These are phyloP conservation scores for Halcyon smyrnensis DNA, from an alignment of 2,797 vertebrate species.

Conservation along the genomic window DNA sequence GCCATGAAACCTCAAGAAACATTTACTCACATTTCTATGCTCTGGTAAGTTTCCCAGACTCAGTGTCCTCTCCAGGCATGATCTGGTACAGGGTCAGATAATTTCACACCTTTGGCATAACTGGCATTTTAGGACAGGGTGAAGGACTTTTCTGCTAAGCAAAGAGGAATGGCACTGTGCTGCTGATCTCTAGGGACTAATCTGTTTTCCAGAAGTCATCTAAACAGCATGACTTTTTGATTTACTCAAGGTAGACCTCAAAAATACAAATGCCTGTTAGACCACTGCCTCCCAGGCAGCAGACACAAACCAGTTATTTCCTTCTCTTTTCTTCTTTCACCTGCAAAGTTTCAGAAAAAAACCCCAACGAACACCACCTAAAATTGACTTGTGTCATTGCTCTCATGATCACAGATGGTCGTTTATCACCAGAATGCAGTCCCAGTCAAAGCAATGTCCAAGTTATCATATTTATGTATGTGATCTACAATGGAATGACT, in stretches of 20 bases:
- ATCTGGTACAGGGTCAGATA: background rate
- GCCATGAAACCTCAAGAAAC: background rate
- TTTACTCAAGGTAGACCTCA: background rate
- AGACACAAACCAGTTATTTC: background rate
- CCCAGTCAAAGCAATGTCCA: background rate
- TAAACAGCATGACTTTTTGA: background rate
- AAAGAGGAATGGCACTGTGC: background rate
- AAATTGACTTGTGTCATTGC: background rate
- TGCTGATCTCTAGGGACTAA: background rate
- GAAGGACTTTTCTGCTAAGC: background rate
- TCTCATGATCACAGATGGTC: background rate
- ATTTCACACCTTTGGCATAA: background rate
- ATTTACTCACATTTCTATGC: background rate
- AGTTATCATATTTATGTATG: background rate
- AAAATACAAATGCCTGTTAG: background rate
- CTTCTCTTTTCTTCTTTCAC: background rate
- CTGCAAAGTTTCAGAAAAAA: background rate
- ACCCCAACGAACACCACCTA: accelerated
- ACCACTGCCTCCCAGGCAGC: background rate
- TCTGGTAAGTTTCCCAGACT: background rate
- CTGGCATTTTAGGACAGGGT: background rate
- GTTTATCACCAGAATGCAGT: background rate
- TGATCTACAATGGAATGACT: background rate
- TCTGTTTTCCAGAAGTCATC: background rate
- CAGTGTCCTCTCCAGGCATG: background rate